Conservation (phyloP, 2,797 vertebrate genomes). For the Urosaurus nigricauda region DNA sequence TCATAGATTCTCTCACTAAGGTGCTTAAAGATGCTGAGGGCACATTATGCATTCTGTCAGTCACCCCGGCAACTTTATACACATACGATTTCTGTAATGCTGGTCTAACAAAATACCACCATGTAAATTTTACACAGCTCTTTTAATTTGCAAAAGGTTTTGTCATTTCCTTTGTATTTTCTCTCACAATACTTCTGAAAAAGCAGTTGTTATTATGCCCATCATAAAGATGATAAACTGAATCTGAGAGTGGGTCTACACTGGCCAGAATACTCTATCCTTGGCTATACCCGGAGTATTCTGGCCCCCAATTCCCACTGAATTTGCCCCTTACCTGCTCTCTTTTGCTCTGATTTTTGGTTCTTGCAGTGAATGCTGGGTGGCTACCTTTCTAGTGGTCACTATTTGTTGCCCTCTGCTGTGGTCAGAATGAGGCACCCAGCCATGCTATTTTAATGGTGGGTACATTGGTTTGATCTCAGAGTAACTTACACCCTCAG, state of each 20-base stretch:
- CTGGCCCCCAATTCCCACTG: too few species aligned
- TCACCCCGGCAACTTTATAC: fast-evolving
- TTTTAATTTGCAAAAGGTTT: neutral
- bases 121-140: neutral
- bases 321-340: too few species aligned
- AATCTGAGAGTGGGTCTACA: neutral
- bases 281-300: too few species aligned
- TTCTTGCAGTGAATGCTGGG: too few species aligned
- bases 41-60: neutral
- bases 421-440: too few species aligned
- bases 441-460: too few species aligned
- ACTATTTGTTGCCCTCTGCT: too few species aligned
- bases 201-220: neutral
- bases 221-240: conserved; percentile 5
- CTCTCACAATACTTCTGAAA: neutral
- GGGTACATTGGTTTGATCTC: too few species aligned
- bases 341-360: too few species aligned
- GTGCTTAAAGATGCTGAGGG: conserved; percentile 29
- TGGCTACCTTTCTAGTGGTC: too few species aligned
- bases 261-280: too few species aligned
- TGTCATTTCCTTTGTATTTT: neutral
- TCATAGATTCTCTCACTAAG: conserved; percentile 58
- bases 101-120: neutral
- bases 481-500: too few species aligned
- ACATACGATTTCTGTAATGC: neutral